These are phyloP conservation scores for Odobenus rosmarus DNA, from an alignment of 2,113 vertebrate species.

Conservation along the genomic window DNA sequence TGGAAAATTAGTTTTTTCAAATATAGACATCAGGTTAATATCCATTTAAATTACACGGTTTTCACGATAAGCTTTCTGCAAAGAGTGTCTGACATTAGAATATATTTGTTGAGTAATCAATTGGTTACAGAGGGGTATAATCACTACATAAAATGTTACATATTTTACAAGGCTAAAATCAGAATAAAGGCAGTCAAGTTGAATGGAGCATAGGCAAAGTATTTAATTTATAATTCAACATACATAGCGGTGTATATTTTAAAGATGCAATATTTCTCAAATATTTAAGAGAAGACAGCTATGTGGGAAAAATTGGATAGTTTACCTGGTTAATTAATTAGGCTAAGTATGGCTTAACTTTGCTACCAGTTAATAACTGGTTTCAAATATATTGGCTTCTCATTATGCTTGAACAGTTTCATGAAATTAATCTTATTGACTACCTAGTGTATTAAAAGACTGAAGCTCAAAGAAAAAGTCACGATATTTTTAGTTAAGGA, in stretches of 20 bases:
- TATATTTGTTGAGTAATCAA: conserved; percentile 83
- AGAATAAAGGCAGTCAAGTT: conserved; percentile 64
- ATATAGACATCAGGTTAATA: conserved; percentile 79
- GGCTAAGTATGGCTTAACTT: conserved; percentile 77
- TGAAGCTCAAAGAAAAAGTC: conserved; percentile 35
- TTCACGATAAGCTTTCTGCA: conserved; percentile 78
- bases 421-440: conserved; percentile 75
- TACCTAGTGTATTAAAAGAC: conserved; percentile 61
- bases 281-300: conserved; percentile 56
- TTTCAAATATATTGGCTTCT: conserved; percentile 76
- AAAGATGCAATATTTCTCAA: not conserved
- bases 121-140: conserved; percentile 78
- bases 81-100: conserved; percentile 79
- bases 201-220: conserved; percentile 59
- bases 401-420: conserved; percentile 77
- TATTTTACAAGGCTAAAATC: conserved; percentile 71
- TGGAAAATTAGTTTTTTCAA: conserved; percentile 73
- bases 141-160: conserved; percentile 74
- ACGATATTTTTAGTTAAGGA: not conserved
- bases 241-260: conserved; percentile 9
- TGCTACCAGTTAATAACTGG: conserved; percentile 76
- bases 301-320: conserved; percentile 62
- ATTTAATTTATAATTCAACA: conserved; percentile 70
- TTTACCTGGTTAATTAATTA: conserved; percentile 80
- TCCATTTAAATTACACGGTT: conserved; percentile 77